Evolutionary conservation across 92 coral and sea anemone genomes (phyloP).

Genomic region (Epizoanthus rinbou): DNA sequence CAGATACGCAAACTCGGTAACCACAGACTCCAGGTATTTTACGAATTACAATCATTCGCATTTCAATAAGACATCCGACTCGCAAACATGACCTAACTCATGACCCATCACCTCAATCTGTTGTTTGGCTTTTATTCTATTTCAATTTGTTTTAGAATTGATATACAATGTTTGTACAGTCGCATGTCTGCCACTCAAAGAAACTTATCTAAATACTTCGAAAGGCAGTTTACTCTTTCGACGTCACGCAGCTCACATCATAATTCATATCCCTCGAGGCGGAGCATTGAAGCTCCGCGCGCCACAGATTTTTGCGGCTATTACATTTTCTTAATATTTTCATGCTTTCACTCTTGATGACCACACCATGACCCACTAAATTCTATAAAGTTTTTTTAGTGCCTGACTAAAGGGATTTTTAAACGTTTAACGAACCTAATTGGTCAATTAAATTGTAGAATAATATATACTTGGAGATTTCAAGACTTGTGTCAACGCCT

Average conservation of each 20-base stretch:
- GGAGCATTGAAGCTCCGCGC: neutral
- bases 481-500: constrained; percentile 9
- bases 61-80: constrained; percentile 44
- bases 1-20: constrained; percentile 27
- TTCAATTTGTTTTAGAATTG: constrained; percentile 32
- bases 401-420: neutral
- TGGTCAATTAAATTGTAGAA: neutral
- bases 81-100: constrained; percentile 44
- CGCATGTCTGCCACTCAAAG: constrained; percentile 6
- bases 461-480: neutral
- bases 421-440: neutral
- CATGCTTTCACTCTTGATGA: too few relatives aligned
- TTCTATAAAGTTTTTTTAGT: too few relatives aligned
- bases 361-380: too few relatives aligned
- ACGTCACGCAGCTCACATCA: constrained; percentile 17
- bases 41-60: constrained; percentile 42
- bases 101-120: constrained; percentile 31
- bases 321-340: neutral
- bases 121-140: constrained; percentile 27
- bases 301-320: neutral
- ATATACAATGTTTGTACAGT: constrained; percentile 31
- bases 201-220: neutral
- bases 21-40: constrained; percentile 34
- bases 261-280: neutral
- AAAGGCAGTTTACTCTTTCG: neutral